These are phyloP conservation scores for Heliconius sara DNA, from an alignment of 2,888 invertebrate species.

Conservation along the genomic window DNA sequence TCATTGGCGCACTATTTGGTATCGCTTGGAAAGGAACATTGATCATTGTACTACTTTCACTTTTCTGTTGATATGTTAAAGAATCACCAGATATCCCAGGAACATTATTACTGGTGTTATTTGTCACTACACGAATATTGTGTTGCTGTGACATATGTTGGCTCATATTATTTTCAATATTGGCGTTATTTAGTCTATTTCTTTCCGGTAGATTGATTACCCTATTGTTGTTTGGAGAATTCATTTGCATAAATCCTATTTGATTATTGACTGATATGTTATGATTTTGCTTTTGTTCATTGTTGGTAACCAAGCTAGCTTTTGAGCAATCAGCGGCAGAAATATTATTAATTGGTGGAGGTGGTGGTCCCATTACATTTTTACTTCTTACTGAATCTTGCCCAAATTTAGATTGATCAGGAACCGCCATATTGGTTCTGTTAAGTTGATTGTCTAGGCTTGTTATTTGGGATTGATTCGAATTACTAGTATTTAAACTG, in stretches of 20 bases:
- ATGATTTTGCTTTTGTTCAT: conserved; percentile 72
- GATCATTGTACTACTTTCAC: conserved; percentile 77
- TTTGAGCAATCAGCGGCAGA: conserved; percentile 72
- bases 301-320: conserved; percentile 68
- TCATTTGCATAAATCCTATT: conserved; percentile 79
- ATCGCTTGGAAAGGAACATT: conserved; percentile 81
- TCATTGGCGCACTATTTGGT: conserved; percentile 81
- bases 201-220: conserved; percentile 79
- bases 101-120: conserved; percentile 68
- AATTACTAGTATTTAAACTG: conserved; percentile 67
- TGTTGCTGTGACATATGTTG: conserved; percentile 78
- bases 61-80: conserved; percentile 74
- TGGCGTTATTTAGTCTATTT: conserved; percentile 69
- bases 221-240: conserved; percentile 74
- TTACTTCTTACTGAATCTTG: conserved; percentile 75
- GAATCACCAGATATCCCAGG: conserved; percentile 67
- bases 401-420: conserved; percentile 70
- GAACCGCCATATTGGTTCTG: conserved; percentile 65
- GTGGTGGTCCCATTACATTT: conserved; percentile 72
- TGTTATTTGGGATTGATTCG: conserved; percentile 66
- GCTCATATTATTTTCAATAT: conserved; percentile 68
- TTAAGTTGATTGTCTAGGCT: conserved; percentile 71
- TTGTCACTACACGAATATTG: conserved; percentile 78
- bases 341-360: conserved; percentile 56
- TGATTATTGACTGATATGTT: conserved; percentile 76